phyloP scores from a whole-genome alignment of 2,113 vertebrate genomes.

The Dendropsophus ebraccatus region DNA sequence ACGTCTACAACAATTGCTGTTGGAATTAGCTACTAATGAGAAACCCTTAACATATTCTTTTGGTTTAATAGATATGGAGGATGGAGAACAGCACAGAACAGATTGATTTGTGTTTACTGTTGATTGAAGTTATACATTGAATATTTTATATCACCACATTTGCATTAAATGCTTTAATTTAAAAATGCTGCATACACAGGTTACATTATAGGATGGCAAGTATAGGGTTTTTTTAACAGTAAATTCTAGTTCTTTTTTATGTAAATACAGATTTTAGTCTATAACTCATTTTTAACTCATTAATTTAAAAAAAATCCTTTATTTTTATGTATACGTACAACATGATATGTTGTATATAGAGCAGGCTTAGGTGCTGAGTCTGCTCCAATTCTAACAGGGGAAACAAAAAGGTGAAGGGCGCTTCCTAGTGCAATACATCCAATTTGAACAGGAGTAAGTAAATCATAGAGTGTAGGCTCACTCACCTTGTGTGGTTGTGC shows the following conservation, averaged over 20 bases:
- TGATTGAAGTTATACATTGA: constrained; percentile 13
- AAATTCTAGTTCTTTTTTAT: background rate
- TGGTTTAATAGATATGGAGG: constrained; percentile 38
- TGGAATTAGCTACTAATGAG: constrained; percentile 55
- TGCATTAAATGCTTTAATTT: constrained; percentile 24
- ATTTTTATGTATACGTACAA: too few species aligned
- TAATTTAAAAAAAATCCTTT: background rate
- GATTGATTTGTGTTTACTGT: constrained; percentile 31
- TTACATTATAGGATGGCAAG: background rate
- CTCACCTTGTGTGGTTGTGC: too few species aligned
- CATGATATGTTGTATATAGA: too few species aligned
- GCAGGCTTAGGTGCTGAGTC: too few species aligned
- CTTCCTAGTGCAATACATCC: too few species aligned
- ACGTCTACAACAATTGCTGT: constrained; percentile 35
- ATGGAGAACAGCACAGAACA: constrained; percentile 16
- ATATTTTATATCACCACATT: constrained; percentile 23
- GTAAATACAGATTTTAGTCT: background rate
- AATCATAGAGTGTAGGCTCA: too few species aligned
- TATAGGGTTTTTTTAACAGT: background rate
- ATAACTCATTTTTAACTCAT: background rate
- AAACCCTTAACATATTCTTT: constrained; percentile 48
- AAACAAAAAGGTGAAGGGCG: too few species aligned
- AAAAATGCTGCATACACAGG: background rate
- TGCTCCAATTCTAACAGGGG: too few species aligned
- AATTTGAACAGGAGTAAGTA: too few species aligned